Base-by-base conservation (phyloP, 2,888 invertebrate genomes). In the Drosophila mulleri region DNA sequence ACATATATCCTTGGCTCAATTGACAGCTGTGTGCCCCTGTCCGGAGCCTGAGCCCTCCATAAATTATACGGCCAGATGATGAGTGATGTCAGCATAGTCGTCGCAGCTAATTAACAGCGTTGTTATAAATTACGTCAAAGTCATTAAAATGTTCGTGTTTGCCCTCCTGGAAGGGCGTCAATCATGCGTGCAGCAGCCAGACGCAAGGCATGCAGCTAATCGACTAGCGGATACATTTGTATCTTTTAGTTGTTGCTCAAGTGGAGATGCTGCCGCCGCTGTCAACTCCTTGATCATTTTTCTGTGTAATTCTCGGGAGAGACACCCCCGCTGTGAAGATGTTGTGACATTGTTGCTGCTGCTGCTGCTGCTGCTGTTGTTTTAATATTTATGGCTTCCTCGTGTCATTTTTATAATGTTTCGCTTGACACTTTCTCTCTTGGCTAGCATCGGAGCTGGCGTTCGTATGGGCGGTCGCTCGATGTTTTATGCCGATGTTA, bases 41-140 rank as follows among this genome's bases (percentile, higher is more conserved):
- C n/a, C n/a, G 29, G 57, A 32, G 45, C 58, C 26, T 26, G 12
- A 14, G 50, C 35, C 53, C 14, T 16, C 23, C 77, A 85, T 90
- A 90, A 90, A 91, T 91, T 84, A 89, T 60, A 71, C 50, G 73
- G 88, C 91, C 90, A 39, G 59, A 39, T 59, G 91, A 91, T 92
- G 92, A 91, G 73, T 87, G 82, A 82, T 84, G 83, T 86, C 84
- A 82, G 79, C 71, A 67, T 65, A 78, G 80, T 84, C 92, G 92
- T 91, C 85, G 88, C 91, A 90, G 91, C 92, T 92, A 92, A 92
- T 92, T 92, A 92, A 92, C 91, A 90, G 90, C 90, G 91, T 91
- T 89, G 91, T 91, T 91, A 90, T 92, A 92, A 92, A 92, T 91
- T 91, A 91, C 83, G 80, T 64, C 52, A 88, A 80, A 83, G 79